These are phyloP conservation scores for Tiliacea aurago DNA, from an alignment of 2,888 invertebrate genomes.

Conservation along the genomic window DNA sequence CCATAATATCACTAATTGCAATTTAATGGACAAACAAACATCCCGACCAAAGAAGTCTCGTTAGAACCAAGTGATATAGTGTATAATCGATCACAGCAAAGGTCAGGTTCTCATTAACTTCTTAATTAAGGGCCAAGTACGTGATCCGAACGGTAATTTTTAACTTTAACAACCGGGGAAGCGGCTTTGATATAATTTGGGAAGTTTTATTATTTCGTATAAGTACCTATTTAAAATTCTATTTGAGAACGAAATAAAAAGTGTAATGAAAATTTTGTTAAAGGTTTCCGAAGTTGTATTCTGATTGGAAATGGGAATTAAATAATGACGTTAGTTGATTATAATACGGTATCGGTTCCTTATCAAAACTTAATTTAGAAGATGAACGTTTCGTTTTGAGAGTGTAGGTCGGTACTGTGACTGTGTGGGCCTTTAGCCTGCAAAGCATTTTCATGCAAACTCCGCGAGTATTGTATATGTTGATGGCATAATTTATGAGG, in stretches of 20 bases:
- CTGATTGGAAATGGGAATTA: conserved; percentile 42
- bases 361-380: not conserved
- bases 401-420: too few relatives aligned
- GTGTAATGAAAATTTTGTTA: conserved; percentile 56
- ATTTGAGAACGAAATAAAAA: conserved; percentile 48
- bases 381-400: not conserved
- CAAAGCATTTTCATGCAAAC: too few relatives aligned
- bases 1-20: conserved; percentile 31
- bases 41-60: conserved; percentile 29
- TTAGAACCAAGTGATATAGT: conserved; percentile 69
- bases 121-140: conserved; percentile 85
- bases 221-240: conserved; percentile 53
- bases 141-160: conserved; percentile 81
- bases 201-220: conserved; percentile 65
- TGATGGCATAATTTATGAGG: too few relatives aligned
- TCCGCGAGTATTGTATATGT: too few relatives aligned
- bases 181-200: conserved; percentile 61
- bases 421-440: too few relatives aligned
- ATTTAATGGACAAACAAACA: conserved; percentile 53
- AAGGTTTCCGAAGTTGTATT: conserved; percentile 37
- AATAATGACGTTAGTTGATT: conserved; percentile 43
- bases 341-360: not conserved
- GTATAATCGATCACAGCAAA: conserved; percentile 80
- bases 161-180: conserved; percentile 63
- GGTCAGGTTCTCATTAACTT: conserved; percentile 85